Evolutionary conservation across 1,140 invertebrate genomes (phyloP), one percentile per base, ranked within the genome.

Genomic region (Hestina assimilis): DNA sequence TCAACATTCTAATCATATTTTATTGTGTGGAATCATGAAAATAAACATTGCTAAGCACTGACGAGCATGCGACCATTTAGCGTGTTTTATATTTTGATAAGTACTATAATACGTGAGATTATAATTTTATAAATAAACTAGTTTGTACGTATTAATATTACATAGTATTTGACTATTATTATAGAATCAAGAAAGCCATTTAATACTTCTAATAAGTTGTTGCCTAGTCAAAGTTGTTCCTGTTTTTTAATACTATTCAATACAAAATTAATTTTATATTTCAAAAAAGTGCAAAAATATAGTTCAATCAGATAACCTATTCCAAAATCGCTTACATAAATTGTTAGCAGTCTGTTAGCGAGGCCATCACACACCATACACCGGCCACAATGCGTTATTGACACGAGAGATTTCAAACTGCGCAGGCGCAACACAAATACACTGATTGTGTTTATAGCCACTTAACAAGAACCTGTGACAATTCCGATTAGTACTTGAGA

Each of bases 381-480:
- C 55, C 55, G 47, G 62, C 50, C 60, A 82, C 74, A 84, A 84
- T 75, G 58, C 64, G 33, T 20, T 81, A 68, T 86, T 79, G 73
- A 78, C 75, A 68, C 67, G 67, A 55, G 70, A 74, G 65, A 71
- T 70, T 70, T 75, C 74, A 78, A 77, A 72, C 75, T 79, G 76
- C 75, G 83, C 83, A 72, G 81, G 78, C 83, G 75, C 73, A 76
- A 51, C 52, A 55, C 77, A 83, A 87, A 87, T 75, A 87, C 54
- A 26, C 72, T 69, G 75, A 83, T 79, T 87, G 83, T 87, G 83
- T 87, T 87, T 87, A 87, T 85, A 77, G 83, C 79, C 83, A 87
- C 80, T 87, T 87, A 87, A 87, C 83, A 62, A 83, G 65, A 69
- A 50, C 63, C 75, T 51, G 83, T 72, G 69, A 87, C 66, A 81